Base-by-base conservation (phyloP, 2,888 invertebrate genomes). In the Physocephala rufipes region DNA sequence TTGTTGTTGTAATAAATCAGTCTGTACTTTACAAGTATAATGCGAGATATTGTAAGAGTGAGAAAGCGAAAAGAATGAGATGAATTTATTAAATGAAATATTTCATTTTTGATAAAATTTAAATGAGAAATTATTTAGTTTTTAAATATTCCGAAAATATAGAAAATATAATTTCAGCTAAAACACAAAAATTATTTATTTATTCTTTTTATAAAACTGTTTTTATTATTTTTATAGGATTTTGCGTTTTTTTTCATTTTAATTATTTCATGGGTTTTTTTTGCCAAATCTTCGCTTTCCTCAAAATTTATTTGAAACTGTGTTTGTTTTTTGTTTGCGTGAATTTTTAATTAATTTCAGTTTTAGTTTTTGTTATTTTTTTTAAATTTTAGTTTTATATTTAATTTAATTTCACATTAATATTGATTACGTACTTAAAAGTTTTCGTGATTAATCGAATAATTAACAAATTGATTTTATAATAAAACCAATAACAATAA, bases 401-500 rank as follows among this genome's bases (percentile, higher is more conserved):
- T 73, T 76, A 71, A 72, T 66, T 67, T 73, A 74, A 75, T 78
- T 77, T 77, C 74, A 72, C 67, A 67, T 69, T 73, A 72, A 76
- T 73, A 73, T 74, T 77, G 76, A 77, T 77, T 77, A 61, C 62
- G 83, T 83, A 86, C 82, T 86, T 85, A 86, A 86, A 86, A 86
- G 86, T 81, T 85, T 84, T 86, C 85, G 86, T 85, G 85, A 86
- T 85, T 86, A 86, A 85, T 86, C 86, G 86, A 85, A 86, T 86
- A 85, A 86, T 86, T 85, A 86, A 86, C 86, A 86, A 86, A 86
- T 86, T 86, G 86, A 86, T 86, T 86, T 86, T 86, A 83, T 86
- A 85, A 85, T 85, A 86, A 86, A 86, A 86, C 86, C 86, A 86
- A 86, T 86, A 86, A 86, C 86, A 86, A 86, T 86, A 86, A 86